Base-by-base conservation (phyloP, 1,140 invertebrate genomes). In the Maniola jurtina region DNA sequence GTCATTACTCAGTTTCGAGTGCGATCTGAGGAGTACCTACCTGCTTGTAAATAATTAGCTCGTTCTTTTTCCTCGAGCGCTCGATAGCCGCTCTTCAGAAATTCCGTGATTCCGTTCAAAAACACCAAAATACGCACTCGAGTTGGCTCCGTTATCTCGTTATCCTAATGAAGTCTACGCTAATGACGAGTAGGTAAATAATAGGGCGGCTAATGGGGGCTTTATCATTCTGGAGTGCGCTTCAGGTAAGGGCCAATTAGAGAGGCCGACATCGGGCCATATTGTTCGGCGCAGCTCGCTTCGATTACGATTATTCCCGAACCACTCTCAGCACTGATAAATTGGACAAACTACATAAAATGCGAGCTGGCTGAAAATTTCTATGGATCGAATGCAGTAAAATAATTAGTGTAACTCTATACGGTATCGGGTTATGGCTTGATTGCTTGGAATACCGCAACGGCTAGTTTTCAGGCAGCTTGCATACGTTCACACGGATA, bases 121-220 rank as follows among this genome's bases (percentile, higher is more conserved):
- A 87, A 83, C 81, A 78, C 84, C 84, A 81, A 86, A 86, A 83
- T 80, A 77, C 75, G 73, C 66, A 81, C 84, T 86, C 80, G 77
- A 86, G 79, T 76, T 76, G 77, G 83, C 83, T 86, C 85, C 83
- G 88, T 90, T 90, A 90, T 90, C 88, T 90, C 86, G 88, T 90
- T 90, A 89, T 86, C 88, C 88, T 90, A 90, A 90, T 90, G 86
- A 90, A 90, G 86, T 88, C 86, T 89, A 90, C 86, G 85, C 85
- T 90, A 90, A 90, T 90, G 86, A 89, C 84, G 88, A 90, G 88
- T 90, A 90, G 86, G 88, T 90, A 90, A 90, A 90, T 90, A 90
- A 89, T 90, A 90, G 86, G 88, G 84, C 84, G 84, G 85, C 88
- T 90, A 90, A 90, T 90, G 86, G 86, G 83, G 86, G 86, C 88